Base-by-base conservation (phyloP, 2,113 vertebrate species). In the Oncorhynchus gorbuscha region DNA sequence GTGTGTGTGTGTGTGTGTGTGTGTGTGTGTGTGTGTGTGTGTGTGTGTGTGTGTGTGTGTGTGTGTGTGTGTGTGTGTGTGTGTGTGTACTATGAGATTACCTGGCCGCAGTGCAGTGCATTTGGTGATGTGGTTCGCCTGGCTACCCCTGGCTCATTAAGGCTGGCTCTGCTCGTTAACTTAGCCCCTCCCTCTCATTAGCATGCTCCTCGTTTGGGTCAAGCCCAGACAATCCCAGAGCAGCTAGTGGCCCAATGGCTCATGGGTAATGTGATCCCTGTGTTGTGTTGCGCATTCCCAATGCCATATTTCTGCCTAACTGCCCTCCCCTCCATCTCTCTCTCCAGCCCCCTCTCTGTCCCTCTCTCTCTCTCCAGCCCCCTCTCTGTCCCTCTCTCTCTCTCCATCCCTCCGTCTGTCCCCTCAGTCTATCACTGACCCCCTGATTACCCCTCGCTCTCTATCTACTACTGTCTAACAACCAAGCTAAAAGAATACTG, bases 251-350 rank as follows among this genome's bases (percentile, higher is more conserved):
- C 48, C 18, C 49, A 51, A 28, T 83, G 79, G 75, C 22, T 84
- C 77, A 72, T 81, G 71, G 80, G 71, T 84, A 79, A 84, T 74
- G n/a, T 77, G 61, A 81, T 81, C 74, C 74, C 13, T 75, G 69
- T 28, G 55, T 71, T 26, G 61, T 76, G 39, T 76, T 72, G 61
- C 79, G 77, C 11, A 77, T n/a, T 79, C 0, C 74, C 69, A 3
- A 24, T 51, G 71, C 45, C 81, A 81, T 71, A 22, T 79, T 81
- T 85, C 64, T 62, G 84, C 75, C 79, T 71, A 78, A 83, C 76
- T 71, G 69, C 16, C 66, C 88, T 72, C 48, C 39, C 39, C 8
- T 13, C 61, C 22, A 58, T 51, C 26, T 28, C 26, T 28, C 26
- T 28, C 26, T 28, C 26, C 26, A 28, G 71, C 48, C 66, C 26